Conservation (phyloP, 2,797 vertebrate species). For the Anguilla pacifica region DNA sequence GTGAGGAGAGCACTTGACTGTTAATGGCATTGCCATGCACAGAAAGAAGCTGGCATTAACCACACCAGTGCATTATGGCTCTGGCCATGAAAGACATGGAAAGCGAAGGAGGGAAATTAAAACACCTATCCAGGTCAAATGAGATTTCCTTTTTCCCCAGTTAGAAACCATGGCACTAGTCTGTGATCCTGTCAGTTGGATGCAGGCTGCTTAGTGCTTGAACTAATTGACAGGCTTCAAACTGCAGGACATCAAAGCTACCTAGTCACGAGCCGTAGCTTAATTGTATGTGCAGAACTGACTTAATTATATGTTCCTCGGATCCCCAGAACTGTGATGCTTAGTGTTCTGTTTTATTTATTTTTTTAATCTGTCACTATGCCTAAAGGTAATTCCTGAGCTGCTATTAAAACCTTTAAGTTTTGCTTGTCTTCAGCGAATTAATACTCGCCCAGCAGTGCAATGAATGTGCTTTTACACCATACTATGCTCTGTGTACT, state of each 20-base stretch:
- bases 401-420: conserved; percentile 7
- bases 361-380: background rate
- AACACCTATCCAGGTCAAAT: conserved; percentile 37
- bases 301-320: background rate
- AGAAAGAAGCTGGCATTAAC: conserved; percentile 25
- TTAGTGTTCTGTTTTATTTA: background rate
- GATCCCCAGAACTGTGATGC: background rate
- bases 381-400: background rate
- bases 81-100: conserved; percentile 13
- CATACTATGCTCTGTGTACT: background rate
- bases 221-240: conserved; percentile 43
- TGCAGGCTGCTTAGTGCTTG: conserved; percentile 28
- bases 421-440: background rate
- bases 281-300: background rate
- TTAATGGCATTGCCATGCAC: conserved; percentile 35
- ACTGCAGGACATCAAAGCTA: conserved; percentile 29
- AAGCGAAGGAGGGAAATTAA: conserved; percentile 21
- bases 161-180: conserved; percentile 13
- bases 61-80: conserved; percentile 35
- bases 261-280: background rate
- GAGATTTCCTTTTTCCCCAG: background rate
- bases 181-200: conserved; percentile 39
- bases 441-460: background rate
- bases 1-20: conserved; percentile 38
- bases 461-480: background rate